A percentile compares a stretch with the other conserved stretches of the same genome.
Conservation (phyloP, 2,797 vertebrate species). For the Erpetoichthys calabaricus region DNA sequence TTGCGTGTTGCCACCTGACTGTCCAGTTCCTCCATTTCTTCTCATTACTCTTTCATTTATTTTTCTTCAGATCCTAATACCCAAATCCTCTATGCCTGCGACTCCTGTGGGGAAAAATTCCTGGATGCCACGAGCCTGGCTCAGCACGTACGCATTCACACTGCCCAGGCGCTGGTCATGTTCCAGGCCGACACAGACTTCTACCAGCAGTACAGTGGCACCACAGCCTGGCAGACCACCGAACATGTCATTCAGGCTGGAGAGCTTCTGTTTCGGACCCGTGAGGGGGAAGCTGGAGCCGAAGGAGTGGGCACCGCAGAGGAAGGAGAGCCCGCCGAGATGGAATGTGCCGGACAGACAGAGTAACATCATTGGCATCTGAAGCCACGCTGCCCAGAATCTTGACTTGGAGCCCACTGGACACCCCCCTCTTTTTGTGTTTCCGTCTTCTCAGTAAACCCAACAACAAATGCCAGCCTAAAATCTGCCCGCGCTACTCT, state of each 20-base stretch:
- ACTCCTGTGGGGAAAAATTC: constrained; percentile 94
- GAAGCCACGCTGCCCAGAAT: too few species aligned
- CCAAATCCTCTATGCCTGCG: constrained; percentile 88
- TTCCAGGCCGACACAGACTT: constrained; percentile 92
- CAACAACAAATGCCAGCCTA: too few species aligned
- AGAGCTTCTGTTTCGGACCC: constrained; percentile 66
- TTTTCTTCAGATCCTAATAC: constrained; percentile 77
- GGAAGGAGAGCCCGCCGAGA: constrained; percentile 7
- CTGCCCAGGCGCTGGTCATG: constrained; percentile 92
- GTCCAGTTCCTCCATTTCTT: neutral
- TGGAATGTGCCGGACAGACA: constrained; percentile 15
- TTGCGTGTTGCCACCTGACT: too few species aligned
- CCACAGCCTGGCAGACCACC: constrained; percentile 33
- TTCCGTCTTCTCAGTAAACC: too few species aligned
- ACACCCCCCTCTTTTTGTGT: too few species aligned
- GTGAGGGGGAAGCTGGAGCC: constrained; percentile 33
- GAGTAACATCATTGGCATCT: constrained; percentile 2
- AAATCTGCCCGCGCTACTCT: too few species aligned
- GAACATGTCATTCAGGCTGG: constrained; percentile 75
- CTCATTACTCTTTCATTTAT: neutral
- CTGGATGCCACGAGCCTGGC: constrained; percentile 81
- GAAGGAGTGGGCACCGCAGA: constrained; percentile 9
- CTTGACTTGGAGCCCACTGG: too few species aligned
- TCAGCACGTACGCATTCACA: constrained; percentile 93
- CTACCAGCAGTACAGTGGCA: constrained; percentile 70